Percentiles rank a stretch among this genome's conserved stretches.
Evolutionary conservation across 2,797 vertebrate genomes (phyloP).

Genomic region (Danionella dracula): DNA sequence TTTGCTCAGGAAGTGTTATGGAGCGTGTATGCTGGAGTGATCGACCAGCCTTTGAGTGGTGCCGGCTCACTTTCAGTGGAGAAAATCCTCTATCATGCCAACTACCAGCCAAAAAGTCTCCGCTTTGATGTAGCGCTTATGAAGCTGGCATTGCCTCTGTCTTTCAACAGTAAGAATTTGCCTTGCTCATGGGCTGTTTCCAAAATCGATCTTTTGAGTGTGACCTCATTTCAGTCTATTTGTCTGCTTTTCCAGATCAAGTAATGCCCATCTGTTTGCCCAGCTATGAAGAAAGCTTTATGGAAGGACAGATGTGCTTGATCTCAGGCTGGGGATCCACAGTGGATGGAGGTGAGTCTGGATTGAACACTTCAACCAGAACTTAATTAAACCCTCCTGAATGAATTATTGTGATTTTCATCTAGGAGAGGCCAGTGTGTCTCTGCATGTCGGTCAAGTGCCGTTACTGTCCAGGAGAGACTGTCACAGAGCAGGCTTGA

Average conservation of each 20-base stretch:
- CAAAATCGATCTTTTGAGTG: not conserved
- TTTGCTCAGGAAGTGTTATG: conserved; percentile 68
- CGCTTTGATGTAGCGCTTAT: conserved; percentile 77
- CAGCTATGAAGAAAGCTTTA: conserved; percentile 73
- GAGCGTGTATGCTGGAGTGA: conserved; percentile 71
- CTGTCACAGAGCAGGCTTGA: conserved; percentile 71
- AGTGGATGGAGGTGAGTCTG: conserved; percentile 66
- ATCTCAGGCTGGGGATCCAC: conserved; percentile 83
- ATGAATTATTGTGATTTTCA: conserved; percentile 1
- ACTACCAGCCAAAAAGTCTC: conserved; percentile 69
- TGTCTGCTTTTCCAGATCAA: conserved; percentile 52
- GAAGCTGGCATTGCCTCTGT: conserved; percentile 66
- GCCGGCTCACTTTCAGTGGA: conserved; percentile 66
- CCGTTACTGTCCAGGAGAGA: conserved; percentile 72
- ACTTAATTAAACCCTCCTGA: not conserved
- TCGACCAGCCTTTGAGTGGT: conserved; percentile 58
- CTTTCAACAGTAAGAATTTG: conserved; percentile 62
- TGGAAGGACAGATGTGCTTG: conserved; percentile 76
- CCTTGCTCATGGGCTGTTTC: not conserved
- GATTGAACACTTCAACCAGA: not conserved
- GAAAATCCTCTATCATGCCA: conserved; percentile 76
- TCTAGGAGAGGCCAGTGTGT: conserved; percentile 71
- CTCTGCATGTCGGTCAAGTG: conserved; percentile 72
- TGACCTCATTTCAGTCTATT: not conserved
- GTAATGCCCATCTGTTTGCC: conserved; percentile 77